Evolutionary conservation across 2,888 invertebrate genomes (phyloP), one percentile per base, ranked within the genome.

Genomic region (Volucella inflata): DNA sequence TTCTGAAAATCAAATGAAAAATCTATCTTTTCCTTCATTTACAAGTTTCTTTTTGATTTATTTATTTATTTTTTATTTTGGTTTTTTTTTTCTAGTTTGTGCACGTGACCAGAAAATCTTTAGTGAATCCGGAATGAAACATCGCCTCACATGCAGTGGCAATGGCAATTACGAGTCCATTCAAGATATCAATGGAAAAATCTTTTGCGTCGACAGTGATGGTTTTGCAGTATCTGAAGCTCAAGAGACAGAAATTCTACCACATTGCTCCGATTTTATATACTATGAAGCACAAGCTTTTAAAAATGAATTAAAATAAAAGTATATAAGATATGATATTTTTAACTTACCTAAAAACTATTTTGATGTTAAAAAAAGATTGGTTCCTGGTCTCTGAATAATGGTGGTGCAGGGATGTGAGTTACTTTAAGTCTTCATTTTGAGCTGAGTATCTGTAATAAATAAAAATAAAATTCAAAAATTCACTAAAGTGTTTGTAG

Each of bases 131-230:
- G 94, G 93, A 2, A 91, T 93, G 91, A 89, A 90, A 36, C 92
- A 94, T 88, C 91, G 92, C 8, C 92, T 93, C 88, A 90, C 90
- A 14, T 95, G 95, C 89, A 88, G 88, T 14, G 92, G 91, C 16
- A 94, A 93, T 89, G 95, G 95, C 59, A 94, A 94, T 92, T 95
- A 95, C 90, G 90, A 91, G 38, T 89, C 92, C n/a, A 89, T 92
- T 82, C 95, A 95, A 90, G 92, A 92, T 80, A 89, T 89, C 50
- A 92, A 93, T 44, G 93, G 93, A 16, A 92, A 93, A 72, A 92
- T 90, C 88, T 94, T 94, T 91, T 95, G 95, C 89, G 94, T 95
- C 6, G 95, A 95, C 89, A 89, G 89, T 2, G 94, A 95, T 90
- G 95, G 95, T 1, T 95, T 93, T 89, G 89, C 91, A 2, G 92